Base-by-base conservation (phyloP, 2,797 vertebrate species). In the Sebastes diploproa region DNA sequence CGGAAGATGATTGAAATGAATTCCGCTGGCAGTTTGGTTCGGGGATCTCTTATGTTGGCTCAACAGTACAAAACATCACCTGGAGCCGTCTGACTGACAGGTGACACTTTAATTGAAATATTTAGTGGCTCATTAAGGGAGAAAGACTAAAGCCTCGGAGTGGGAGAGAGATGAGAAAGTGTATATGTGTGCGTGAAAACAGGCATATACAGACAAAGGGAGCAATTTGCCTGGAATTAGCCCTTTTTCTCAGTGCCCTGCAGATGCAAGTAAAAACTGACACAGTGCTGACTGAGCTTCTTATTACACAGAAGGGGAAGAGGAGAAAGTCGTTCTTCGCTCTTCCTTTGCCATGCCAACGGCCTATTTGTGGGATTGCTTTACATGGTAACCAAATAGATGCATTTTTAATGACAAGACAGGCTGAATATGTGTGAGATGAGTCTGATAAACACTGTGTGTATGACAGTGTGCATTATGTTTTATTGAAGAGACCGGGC, bases 31-130 rank as follows among this genome's bases (percentile, higher is more conserved):
- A 65, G 71, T 74, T 87, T 61, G 80, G 76, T 85, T 87, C 14
- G 25, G 76, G 77, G 77, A 80, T 83, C 75, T 78, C 72, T 50
- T 22, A 65, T 84, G 84, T 86, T 63, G 85, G 84, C 78, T 90
- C 89, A 86, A 83, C 86, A 74, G 82, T 74, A 76, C 70, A 78
- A 82, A 88, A 80, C 81, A 84, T 92, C 90, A 93, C 92, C 92
- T 89, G 89, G 79, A 94, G 93, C 88, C 27, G 82, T 80, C 20
- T 89, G 93, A 94, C 87, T 93, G 91, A 93, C 93, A 93, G 92
- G 90, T 94, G 93, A 92, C 92, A 85, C 89, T 86, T 87, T 92
- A 93, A 94, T 93, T 94, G 92, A 93, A 93, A 93, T 82, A 72
- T 91, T 85, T 80, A 88, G 83, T 67, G 50, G 72, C 87, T 89